A percentile compares a stretch with the other conserved stretches of the same genome.
These are phyloP conservation scores for Harmothoe impar DNA, from an alignment of 2,888 invertebrate species.

Conservation along the genomic window DNA sequence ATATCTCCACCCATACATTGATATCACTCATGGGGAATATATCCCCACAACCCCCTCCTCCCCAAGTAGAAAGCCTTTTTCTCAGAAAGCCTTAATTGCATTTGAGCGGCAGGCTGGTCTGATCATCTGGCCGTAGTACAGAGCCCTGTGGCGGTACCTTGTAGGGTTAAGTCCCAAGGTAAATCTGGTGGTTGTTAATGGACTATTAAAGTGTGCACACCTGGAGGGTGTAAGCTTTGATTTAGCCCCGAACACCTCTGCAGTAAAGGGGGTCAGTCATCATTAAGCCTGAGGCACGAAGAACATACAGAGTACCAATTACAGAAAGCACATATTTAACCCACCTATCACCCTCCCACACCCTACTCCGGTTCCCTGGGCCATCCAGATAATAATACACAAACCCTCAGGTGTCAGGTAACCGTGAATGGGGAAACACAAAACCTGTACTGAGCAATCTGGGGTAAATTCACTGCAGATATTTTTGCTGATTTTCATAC, in stretches of 20 bases:
- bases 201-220: slow-evolving; percentile 7
- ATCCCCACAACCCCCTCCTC: too few species aligned
- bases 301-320: not conserved
- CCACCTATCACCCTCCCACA: not conserved
- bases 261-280: not conserved
- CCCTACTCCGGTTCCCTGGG: not conserved
- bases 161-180: not conserved
- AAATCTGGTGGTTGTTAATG: not conserved
- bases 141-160: not conserved
- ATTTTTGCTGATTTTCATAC: too few species aligned
- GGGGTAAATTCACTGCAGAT: too few species aligned
- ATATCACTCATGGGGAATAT: too few species aligned
- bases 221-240: not conserved
- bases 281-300: not conserved
- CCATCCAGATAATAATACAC: too few species aligned
- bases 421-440: too few species aligned
- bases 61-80: too few species aligned
- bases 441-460: too few species aligned
- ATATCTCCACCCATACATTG: too few species aligned
- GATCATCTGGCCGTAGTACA: not conserved
- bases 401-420: too few species aligned
- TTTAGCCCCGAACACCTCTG: slow-evolving; percentile 1
- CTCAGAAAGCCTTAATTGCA: not conserved
- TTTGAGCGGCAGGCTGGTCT: slow-evolving; percentile 18
- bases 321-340: not conserved